Base-by-base conservation (phyloP, 2,888 invertebrate genomes). In the Noctua comes region DNA sequence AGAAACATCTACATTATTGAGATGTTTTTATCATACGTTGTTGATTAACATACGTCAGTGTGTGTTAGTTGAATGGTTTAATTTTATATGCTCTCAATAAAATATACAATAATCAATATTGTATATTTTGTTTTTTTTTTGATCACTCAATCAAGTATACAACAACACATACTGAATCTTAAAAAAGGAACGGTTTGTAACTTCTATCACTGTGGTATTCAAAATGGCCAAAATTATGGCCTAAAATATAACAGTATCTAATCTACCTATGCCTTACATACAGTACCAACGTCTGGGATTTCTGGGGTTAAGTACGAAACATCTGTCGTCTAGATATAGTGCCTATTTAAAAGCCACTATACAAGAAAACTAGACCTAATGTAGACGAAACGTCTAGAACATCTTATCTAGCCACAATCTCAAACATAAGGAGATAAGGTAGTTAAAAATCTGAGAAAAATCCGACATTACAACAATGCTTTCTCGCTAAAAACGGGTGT, bases 401-500 rank as follows among this genome's bases (percentile, higher is more conserved):
- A 64, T 40, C 43, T 86, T 79, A 86, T 84, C 84, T 72, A 68
- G 21, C 24, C 7, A 73, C 3, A 72, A 87, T 82, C 88, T 73
- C 31, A 68, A 69, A 78, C 79, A 70, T 75, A 69, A 80, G 24
- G 77, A 76, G 82, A 73, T 80, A 77, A 82, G 74, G 77, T 83
- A 89, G 85, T 80, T 65, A 76, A 89, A 88, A 83, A 77, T 88
- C 89, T 86, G 72, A 88, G 85, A 88, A 89, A 75, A 80, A 74
- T 72, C 27, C 62, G 21, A 80, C 86, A 85, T 86, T 76, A 88
- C 54, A 85, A 88, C 88, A 74, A 86, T 84, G 84, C 84, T 77
- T 89, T 90, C 87, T 82, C 76, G 82, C 80, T 85, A 89, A 88
- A 88, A 90, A 90, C 90, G 89, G 82, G 87, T 86, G 81, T 76